A percentile compares a stretch with the other conserved stretches of the same genome.
Conservation (phyloP, 2,797 vertebrate genomes). For the Enteromius fasciolatus region DNA sequence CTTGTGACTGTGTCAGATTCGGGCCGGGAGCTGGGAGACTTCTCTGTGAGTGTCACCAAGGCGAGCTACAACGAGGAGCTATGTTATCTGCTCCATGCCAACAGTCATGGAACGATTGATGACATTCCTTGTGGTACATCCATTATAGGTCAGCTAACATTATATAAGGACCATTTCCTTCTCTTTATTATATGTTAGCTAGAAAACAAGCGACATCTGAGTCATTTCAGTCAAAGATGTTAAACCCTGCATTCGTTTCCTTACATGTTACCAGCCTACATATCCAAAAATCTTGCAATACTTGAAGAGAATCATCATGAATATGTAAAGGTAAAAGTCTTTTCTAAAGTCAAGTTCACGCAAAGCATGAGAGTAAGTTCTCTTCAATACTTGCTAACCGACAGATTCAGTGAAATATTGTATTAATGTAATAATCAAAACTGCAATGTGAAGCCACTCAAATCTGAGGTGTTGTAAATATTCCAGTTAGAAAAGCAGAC, state of each 20-base stretch:
- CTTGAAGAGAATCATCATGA: constrained; percentile 87
- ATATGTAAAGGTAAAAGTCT: constrained; percentile 80
- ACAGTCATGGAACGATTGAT: constrained; percentile 75
- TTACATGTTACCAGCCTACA: constrained; percentile 75
- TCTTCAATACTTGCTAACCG: neutral
- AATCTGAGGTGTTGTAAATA: neutral
- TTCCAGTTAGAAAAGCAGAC: constrained; percentile 76
- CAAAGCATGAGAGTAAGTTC: neutral
- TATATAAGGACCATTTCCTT: neutral
- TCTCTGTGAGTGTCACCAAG: constrained; percentile 77
- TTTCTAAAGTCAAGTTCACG: neutral
- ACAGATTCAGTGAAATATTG: too few relatives aligned
- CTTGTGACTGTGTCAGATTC: constrained; percentile 77
- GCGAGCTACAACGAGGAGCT: constrained; percentile 65
- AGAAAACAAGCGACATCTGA: neutral
- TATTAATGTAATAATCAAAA: neutral
- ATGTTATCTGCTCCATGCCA: constrained; percentile 82
- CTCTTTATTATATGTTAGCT: neutral
- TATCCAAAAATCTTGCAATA: constrained; percentile 82
- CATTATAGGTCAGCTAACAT: constrained; percentile 78
- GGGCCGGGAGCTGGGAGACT: constrained; percentile 77
- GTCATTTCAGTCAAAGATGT: neutral
- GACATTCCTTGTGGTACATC: constrained; percentile 79
- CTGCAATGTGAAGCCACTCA: neutral
- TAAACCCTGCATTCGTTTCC: constrained; percentile 15